Conservation (phyloP, 2,797 vertebrate species). For the Champsocephalus gunnari region DNA sequence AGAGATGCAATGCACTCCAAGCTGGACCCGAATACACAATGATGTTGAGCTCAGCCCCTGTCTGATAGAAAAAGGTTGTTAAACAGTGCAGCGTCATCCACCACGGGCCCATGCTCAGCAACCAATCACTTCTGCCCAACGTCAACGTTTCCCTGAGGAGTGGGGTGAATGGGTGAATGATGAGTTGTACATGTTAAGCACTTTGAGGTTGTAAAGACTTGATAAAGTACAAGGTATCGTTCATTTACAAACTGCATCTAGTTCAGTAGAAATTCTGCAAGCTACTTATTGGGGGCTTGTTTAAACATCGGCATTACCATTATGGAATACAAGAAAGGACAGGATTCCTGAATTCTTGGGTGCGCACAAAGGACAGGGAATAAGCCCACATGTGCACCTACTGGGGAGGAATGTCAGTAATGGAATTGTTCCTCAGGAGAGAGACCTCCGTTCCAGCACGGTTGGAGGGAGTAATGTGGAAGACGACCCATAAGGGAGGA, state of each 20-base stretch:
- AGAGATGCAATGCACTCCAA: constrained; percentile 7
- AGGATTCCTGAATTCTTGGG: neutral
- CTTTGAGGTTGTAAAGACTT: no score
- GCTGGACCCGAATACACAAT: constrained; percentile 29
- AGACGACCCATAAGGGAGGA: constrained; percentile 8
- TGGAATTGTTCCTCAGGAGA: constrained; percentile 19
- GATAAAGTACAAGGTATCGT: no score
- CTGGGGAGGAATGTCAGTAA: constrained; percentile 12
- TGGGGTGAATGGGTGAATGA: neutral
- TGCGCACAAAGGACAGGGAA: neutral
- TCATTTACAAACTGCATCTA: no score
- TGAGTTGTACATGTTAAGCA: no score
- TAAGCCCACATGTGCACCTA: neutral
- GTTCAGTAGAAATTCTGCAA: no score
- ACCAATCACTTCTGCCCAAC: constrained; percentile 1
- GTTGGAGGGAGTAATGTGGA: constrained; percentile 18
- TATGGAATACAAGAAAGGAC: neutral
- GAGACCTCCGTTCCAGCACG: constrained; percentile 2
- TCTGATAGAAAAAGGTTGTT: constrained; percentile 3
- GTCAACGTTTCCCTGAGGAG: no score
- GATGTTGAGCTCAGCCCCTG: neutral
- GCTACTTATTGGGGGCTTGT: neutral
- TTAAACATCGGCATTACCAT: neutral
- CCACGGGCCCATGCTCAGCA: neutral
- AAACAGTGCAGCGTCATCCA: neutral